Base-by-base conservation (phyloP, 1,140 invertebrate genomes). In the Stegodyphus dumicola region DNA sequence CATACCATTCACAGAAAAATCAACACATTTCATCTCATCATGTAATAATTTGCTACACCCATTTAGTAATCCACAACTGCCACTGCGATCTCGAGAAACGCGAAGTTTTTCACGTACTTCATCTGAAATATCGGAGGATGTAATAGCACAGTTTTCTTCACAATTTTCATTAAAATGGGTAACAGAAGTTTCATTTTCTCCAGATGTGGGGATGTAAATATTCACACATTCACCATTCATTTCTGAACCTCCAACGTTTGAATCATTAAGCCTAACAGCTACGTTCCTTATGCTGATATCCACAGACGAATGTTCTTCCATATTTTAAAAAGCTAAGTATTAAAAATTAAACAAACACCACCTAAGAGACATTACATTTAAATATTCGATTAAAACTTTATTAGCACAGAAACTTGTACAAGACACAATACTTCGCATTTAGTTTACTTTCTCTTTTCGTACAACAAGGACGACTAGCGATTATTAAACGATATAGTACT, bases 191-290 rank as follows among this genome's bases (percentile, higher is more conserved):
- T 76, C 64, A 76, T 51, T 53, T 64, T 74, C 79, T 74, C 13
- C 15, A n/a, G 80, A 66, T 66, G 71, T 15, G 18, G 78, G 56
- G 49, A 73, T 64, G 73, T 73, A 81, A 6, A 81, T 33, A 33
- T 73, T 69, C 54, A 69, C 73, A 85, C 81, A 76, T 56, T 76
- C 81, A 48, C 81, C 81, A 49, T 85, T 85, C 65, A 85, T 76
- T 54, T 85, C 60, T 5, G 81, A 69, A n/a, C 48, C 65, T 60
- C 9, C 49, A 75, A 51, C 54, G 51, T 64, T 66, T 15, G 74
- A 54, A 48, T 85, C 81, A 85, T 85, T 85, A 85, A 85, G 81
- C 81, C 81, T 85, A 85, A 85, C 81, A 69, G 33, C 60, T 85
- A 85, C 81, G 52, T 85, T 85, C 74, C 81, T 85, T 85, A 76